A percentile compares a stretch with the other conserved stretches of the same genome.
phyloP scores from a whole-genome alignment of 2,113 vertebrate genomes.

The Ornithorhynchus anatinus region DNA sequence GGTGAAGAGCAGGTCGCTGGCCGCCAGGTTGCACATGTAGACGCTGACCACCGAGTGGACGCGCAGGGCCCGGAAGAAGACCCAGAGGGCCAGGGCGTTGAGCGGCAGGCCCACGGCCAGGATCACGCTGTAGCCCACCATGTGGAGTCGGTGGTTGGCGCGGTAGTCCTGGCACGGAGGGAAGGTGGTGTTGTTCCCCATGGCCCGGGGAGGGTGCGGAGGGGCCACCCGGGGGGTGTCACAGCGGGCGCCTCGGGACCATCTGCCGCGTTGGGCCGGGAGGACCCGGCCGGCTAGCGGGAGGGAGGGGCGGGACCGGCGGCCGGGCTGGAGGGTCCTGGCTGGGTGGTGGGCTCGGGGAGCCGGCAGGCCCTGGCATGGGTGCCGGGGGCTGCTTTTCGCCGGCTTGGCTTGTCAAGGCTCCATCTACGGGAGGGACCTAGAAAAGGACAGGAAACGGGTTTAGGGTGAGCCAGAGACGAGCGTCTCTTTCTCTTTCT shows the following conservation, averaged over 20 bases:
- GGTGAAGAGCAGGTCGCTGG: constrained; percentile 79
- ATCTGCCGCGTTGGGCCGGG: background rate
- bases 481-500: no score
- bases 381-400: background rate
- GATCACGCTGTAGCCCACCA: constrained; percentile 72
- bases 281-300: background rate
- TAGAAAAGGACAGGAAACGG: constrained; percentile 2
- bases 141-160: constrained; percentile 60
- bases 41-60: constrained; percentile 75
- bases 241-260: background rate
- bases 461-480: no score
- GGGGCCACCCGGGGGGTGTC: background rate
- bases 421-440: background rate
- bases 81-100: constrained; percentile 71
- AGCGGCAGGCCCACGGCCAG: constrained; percentile 64
- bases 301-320: background rate
- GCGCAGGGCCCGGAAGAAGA: constrained; percentile 70
- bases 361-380: background rate
- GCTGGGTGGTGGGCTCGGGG: background rate
- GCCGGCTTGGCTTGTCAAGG: background rate
- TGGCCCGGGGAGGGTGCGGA: background rate
- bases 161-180: constrained; percentile 57
- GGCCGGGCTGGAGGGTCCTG: background rate
- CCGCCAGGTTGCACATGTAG: constrained; percentile 81
- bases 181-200: background rate